Conservation (phyloP, 2,113 vertebrate species). For the Tamias sibiricus region DNA sequence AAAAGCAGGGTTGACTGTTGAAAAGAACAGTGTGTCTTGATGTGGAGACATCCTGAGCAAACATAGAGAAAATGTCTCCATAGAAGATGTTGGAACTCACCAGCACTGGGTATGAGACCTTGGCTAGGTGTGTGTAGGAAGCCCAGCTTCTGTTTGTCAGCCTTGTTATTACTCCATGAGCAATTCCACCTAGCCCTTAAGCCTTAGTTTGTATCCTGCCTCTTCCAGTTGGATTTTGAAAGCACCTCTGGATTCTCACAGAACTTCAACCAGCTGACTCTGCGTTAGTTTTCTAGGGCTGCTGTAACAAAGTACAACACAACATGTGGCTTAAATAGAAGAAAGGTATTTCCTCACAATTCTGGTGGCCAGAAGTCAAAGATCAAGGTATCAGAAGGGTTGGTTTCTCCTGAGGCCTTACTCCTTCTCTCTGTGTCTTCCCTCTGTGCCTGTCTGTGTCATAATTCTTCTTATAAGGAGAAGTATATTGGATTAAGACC, state of each 20-base stretch:
- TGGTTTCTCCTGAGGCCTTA: background rate
- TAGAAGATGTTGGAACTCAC: background rate
- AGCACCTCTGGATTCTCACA: background rate
- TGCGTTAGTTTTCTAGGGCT: background rate
- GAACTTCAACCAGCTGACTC: background rate
- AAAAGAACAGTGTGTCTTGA: background rate
- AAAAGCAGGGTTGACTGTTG: constrained; percentile 41
- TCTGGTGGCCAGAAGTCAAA: background rate
- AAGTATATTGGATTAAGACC: background rate
- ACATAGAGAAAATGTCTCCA: accelerated
- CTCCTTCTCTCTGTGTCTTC: background rate
- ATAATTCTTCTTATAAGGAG: background rate
- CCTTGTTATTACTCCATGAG: background rate
- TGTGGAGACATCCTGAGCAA: accelerated
- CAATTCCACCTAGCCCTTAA: background rate
- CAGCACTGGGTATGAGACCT: too few species aligned
- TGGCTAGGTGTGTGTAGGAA: background rate
- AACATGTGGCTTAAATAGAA: background rate
- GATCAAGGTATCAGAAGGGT: background rate
- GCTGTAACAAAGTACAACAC: background rate
- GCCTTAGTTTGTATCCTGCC: background rate
- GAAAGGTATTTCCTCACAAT: background rate
- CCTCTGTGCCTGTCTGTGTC: background rate
- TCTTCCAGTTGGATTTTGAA: background rate
- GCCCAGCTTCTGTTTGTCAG: background rate